Conservation (phyloP, 1,140 invertebrate species). For the Pseudoatta argentina region DNA sequence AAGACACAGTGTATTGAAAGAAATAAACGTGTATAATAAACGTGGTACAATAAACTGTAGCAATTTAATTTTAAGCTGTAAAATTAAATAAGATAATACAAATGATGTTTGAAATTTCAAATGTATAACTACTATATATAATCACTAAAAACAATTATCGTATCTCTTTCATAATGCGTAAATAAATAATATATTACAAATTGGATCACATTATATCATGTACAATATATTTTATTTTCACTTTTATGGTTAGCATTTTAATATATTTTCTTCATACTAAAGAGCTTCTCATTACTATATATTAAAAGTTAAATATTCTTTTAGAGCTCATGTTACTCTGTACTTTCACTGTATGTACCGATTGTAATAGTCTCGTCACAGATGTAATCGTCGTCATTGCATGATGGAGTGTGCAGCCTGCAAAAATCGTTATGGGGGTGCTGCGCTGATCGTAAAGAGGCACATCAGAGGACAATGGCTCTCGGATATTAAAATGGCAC, state of each 20-base stretch:
- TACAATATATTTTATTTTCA: background rate
- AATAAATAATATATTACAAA: background rate
- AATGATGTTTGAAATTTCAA: background rate
- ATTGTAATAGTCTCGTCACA: background rate
- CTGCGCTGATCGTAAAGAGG: slow-evolving; percentile 61
- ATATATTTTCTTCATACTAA: background rate
- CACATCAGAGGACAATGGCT: slow-evolving; percentile 76
- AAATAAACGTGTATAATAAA: background rate
- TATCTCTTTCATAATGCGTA: background rate
- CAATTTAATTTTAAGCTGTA: background rate
- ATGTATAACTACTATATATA: background rate
- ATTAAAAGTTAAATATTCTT: background rate
- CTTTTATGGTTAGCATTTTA: background rate
- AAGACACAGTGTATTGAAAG: background rate
- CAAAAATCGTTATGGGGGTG: slow-evolving; percentile 69
- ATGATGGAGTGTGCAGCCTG: background rate
- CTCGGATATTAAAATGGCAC: slow-evolving; percentile 81
- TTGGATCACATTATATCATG: background rate
- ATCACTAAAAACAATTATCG: background rate
- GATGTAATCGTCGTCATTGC: slow-evolving; percentile 26
- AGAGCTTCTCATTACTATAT: background rate
- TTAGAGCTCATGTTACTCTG: background rate
- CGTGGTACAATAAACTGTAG: background rate
- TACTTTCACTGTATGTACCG: background rate
- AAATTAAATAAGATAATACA: slow-evolving; percentile 8